phyloP scores from a whole-genome alignment of 2,888 invertebrate genomes.

The Imbricaverruca yamaguchii region DNA sequence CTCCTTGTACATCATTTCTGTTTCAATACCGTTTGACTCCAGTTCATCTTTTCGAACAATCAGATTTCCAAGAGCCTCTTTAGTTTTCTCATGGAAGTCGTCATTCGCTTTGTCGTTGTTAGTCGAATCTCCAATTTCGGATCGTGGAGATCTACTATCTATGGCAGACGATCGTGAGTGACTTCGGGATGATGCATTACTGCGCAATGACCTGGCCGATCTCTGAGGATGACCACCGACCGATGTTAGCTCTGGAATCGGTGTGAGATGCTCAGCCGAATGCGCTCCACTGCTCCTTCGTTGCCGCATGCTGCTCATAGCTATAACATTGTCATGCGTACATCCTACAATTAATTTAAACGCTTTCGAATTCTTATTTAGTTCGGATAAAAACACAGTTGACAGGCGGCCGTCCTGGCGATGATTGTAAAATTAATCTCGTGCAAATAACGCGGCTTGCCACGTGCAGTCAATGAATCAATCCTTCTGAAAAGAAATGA shows the following conservation, averaged over 20 bases:
- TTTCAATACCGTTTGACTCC: neutral
- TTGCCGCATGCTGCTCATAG: neutral
- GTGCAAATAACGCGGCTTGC: neutral
- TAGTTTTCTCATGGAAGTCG: constrained; percentile 3
- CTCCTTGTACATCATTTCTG: constrained; percentile 12
- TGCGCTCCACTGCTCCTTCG: neutral
- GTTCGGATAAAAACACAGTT: neutral
- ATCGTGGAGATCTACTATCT: neutral
- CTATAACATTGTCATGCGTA: neutral
- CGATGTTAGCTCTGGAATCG: neutral
- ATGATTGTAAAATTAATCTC: neutral
- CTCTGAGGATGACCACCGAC: neutral
- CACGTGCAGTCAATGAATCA: neutral
- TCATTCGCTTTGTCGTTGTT: neutral
- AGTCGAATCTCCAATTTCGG: neutral
- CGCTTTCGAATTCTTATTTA: neutral
- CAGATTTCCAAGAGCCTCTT: neutral
- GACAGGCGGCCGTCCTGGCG: neutral
- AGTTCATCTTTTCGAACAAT: constrained; percentile 14
- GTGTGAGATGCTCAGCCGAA: neutral
- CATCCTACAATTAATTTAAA: neutral
- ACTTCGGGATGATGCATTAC: constrained; percentile 5
- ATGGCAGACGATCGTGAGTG: neutral
- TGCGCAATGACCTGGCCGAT: neutral
- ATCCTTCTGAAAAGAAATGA: neutral